These are phyloP conservation scores for Helobdella robusta DNA, from an alignment of 2,888 invertebrate genomes.

Conservation along the genomic window DNA sequence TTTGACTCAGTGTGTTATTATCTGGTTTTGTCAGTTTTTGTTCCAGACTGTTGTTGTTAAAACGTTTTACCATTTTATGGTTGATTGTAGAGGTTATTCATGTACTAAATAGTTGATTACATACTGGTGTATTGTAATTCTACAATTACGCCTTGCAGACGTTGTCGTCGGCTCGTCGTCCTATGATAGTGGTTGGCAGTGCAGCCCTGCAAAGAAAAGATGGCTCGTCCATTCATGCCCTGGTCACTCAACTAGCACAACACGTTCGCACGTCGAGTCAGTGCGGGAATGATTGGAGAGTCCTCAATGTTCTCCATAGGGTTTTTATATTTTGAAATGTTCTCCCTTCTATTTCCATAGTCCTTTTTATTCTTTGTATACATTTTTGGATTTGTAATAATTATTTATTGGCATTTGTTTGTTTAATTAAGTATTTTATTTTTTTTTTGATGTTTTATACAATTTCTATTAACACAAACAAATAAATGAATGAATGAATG, in stretches of 20 bases:
- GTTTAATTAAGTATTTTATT: too few relatives aligned
- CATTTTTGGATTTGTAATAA: too few relatives aligned
- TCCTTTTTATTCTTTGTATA: too few relatives aligned
- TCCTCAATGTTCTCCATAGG: conserved; percentile 85
- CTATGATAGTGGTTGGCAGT: conserved; percentile 81
- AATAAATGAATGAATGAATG: too few relatives aligned
- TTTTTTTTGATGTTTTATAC: too few relatives aligned
- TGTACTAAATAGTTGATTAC: background rate
- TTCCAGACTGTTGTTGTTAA: background rate
- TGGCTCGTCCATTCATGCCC: conserved; percentile 44
- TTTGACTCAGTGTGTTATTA: too few relatives aligned
- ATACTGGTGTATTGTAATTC: background rate
- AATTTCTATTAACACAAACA: too few relatives aligned
- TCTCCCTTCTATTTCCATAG: too few relatives aligned
- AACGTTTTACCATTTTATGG: background rate
- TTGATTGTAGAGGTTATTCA: background rate
- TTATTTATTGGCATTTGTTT: too few relatives aligned
- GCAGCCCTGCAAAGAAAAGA: conserved; percentile 63
- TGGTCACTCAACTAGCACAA: conserved; percentile 64
- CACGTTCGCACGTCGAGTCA: conserved; percentile 39
- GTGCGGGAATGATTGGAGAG: conserved; percentile 58
- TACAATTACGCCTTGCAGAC: conserved; percentile 41
- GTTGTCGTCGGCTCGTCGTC: conserved; percentile 69
- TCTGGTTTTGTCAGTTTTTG: conserved; percentile 2
- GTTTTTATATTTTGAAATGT: too few relatives aligned